Evolutionary conservation across 2,888 invertebrate species (phyloP).

Genomic region (Anthrax anthrax): DNA sequence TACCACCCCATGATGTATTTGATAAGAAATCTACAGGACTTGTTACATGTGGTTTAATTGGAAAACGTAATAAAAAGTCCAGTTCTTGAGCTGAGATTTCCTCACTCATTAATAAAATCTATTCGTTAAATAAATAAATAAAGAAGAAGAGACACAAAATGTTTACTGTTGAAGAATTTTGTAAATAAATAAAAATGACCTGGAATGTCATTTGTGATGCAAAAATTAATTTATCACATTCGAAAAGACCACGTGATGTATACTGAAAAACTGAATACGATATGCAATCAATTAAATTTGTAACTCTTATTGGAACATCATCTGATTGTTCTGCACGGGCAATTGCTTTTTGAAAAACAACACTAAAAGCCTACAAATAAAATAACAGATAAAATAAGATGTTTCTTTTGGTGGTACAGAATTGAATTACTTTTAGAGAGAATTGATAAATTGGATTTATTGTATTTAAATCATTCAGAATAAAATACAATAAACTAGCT

Average conservation of each 20-base stretch:
- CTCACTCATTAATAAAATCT: conserved; percentile 77
- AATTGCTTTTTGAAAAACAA: conserved; percentile 95
- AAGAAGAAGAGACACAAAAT: neutral
- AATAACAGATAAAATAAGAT: neutral
- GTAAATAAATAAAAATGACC: conserved; percentile 34
- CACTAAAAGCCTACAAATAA: conserved; percentile 67
- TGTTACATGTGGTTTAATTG: conserved; percentile 80
- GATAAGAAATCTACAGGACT: conserved; percentile 91
- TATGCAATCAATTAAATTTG: conserved; percentile 86
- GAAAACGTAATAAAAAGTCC: conserved; percentile 86
- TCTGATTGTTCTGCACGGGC: conserved; percentile 71
- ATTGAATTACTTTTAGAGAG: conserved; percentile 66
- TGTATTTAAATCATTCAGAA: conserved; percentile 85
- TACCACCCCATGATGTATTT: conserved; percentile 87
- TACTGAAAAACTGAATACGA: conserved; percentile 91
- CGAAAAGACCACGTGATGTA: conserved; percentile 85
- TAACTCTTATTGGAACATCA: conserved; percentile 62
- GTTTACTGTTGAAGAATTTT: neutral
- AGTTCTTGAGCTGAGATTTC: conserved; percentile 74
- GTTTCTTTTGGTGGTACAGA: neutral
- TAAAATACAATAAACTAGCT: conserved; percentile 88
- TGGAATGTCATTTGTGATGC: conserved; percentile 93
- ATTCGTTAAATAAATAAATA: too few relatives aligned
- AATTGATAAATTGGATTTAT: conserved; percentile 97
- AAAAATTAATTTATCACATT: conserved; percentile 92